phyloP scores from a whole-genome alignment of 2,113 vertebrate species.

The Campylomormyrus numenius region DNA sequence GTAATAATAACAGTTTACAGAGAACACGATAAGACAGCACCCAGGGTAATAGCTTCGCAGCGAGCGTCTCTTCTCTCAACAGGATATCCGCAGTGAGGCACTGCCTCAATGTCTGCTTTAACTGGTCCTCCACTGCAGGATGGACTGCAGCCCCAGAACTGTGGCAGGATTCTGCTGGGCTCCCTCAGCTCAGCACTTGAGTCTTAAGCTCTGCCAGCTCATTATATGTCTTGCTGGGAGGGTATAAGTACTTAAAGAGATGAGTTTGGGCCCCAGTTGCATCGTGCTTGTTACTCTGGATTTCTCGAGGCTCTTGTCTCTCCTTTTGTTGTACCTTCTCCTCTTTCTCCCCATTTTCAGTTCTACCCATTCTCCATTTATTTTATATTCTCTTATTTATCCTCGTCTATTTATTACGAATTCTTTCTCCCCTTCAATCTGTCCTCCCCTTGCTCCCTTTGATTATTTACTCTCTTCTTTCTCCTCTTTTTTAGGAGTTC shows the following conservation, averaged over 20 bases:
- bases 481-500: not conserved
- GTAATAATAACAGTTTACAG: slow-evolving; percentile 10
- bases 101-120: not conserved
- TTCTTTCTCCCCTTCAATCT: too few species aligned
- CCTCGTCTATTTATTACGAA: too few species aligned
- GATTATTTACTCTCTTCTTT: not conserved
- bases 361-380: not conserved
- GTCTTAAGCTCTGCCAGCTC: not conserved
- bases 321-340: not conserved
- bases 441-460: too few species aligned
- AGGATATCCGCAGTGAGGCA: not conserved
- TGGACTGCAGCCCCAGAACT: not conserved
- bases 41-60: not conserved
- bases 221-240: slow-evolving; percentile 4
- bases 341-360: not conserved
- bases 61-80: not conserved
- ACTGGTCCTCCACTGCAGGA: not conserved
- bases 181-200: not conserved
- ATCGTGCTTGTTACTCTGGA: not conserved
- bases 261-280: not conserved
- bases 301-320: not conserved
- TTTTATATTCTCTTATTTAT: not conserved
- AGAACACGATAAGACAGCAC: not conserved
- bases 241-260: not conserved
- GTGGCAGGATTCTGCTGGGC: not conserved